These are phyloP conservation scores for Pogonomyrmex californicus DNA, from an alignment of 1,140 invertebrate species.

Conservation along the genomic window DNA sequence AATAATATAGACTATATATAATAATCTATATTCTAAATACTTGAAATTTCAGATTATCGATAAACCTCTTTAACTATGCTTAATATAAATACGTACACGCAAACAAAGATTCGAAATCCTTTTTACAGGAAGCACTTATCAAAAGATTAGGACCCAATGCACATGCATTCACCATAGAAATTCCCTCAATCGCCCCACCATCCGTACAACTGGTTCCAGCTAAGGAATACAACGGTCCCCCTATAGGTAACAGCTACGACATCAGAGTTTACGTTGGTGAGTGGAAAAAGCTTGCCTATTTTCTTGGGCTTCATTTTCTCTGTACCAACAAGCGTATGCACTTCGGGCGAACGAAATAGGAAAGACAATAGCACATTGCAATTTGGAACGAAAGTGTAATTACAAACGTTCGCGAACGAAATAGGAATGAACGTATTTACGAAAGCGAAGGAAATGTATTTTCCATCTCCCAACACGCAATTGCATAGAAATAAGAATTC, in stretches of 20 bases:
- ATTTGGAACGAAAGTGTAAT: background rate
- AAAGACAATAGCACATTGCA: background rate
- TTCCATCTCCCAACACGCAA: background rate
- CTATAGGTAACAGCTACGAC: slow-evolving; percentile 96
- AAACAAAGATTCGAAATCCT: background rate
- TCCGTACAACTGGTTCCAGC: slow-evolving; percentile 96
- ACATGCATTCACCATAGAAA: slow-evolving; percentile 93
- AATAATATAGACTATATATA: background rate
- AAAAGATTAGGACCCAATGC: slow-evolving; percentile 93
- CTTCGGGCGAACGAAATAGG: background rate
- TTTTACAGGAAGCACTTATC: slow-evolving; percentile 92
- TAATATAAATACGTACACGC: background rate
- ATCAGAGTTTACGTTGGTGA: slow-evolving; percentile 92
- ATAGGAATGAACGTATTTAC: background rate
- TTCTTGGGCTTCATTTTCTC: background rate
- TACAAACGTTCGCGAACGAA: background rate
- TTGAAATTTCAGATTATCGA: background rate
- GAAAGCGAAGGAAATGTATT: background rate
- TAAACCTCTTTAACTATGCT: background rate
- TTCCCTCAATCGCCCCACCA: slow-evolving; percentile 93
- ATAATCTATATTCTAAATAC: background rate
- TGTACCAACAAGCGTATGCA: background rate
- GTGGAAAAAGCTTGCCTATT: slow-evolving; percentile 70
- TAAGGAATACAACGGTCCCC: slow-evolving; percentile 95
- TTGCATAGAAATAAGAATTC: slow-evolving; percentile 1